phyloP scores from a whole-genome alignment of 2,888 invertebrate species.

The Corbicula japonica region DNA sequence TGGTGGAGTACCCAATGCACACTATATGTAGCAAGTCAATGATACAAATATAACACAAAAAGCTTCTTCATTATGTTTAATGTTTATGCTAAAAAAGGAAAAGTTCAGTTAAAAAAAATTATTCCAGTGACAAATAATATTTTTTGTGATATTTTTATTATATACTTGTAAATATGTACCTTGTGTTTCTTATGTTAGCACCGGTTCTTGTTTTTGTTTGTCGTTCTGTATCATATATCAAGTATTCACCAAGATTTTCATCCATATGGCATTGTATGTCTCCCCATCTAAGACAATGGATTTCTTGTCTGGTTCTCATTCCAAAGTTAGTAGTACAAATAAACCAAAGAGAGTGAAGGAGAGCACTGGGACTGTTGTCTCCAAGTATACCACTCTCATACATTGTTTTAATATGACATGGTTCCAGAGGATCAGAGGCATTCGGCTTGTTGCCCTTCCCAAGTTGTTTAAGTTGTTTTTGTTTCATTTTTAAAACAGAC shows the following conservation, averaged over 20 bases:
- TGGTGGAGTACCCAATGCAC: too few species aligned
- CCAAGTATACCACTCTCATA: neutral
- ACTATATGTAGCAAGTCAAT: too few species aligned
- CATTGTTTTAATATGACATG: neutral
- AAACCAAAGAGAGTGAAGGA: constrained; percentile 19
- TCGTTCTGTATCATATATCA: constrained; percentile 7
- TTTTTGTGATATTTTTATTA: too few species aligned
- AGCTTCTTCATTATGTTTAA: too few species aligned
- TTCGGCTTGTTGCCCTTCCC: constrained; percentile 29
- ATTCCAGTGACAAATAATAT: too few species aligned
- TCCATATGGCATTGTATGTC: constrained; percentile 5
- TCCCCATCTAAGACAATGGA: constrained; percentile 14
- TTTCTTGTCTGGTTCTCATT: constrained; percentile 23
- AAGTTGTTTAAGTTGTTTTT: constrained; percentile 10
- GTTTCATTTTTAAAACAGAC: constrained; percentile 23
- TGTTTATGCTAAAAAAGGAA: too few species aligned
- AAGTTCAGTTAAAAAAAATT: too few species aligned
- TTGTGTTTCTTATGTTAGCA: constrained; percentile 11
- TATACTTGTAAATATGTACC: neutral
- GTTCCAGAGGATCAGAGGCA: constrained; percentile 17
- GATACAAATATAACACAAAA: too few species aligned
- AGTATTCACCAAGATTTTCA: constrained; percentile 12
- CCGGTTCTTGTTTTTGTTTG: constrained; percentile 36
- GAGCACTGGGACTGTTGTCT: neutral
- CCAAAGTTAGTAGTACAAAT: constrained; percentile 16